Evolutionary conservation across 2,113 vertebrate species (phyloP).

Genomic region (Hepsetus odoe): DNA sequence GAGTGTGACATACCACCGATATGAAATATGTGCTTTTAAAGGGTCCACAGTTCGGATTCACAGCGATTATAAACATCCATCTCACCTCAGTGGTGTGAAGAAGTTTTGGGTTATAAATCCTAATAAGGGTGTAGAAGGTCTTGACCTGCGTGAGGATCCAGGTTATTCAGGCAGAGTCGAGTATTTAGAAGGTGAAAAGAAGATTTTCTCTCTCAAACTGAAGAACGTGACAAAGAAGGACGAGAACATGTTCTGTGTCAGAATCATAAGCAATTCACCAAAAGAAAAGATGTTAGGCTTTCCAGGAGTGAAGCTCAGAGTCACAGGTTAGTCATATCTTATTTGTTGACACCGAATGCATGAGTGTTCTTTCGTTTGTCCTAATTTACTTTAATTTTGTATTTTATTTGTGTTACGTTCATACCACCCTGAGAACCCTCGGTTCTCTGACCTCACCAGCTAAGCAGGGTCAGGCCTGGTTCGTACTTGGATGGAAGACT

Average conservation of each 20-base stretch:
- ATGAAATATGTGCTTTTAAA: slow-evolving; percentile 25
- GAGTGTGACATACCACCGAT: slow-evolving; percentile 1
- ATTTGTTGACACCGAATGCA: no score
- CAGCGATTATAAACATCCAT: not conserved
- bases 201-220: slow-evolving; percentile 25
- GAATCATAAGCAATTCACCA: not conserved
- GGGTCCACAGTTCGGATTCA: slow-evolving; percentile 27
- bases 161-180: slow-evolving; percentile 5
- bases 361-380: no score
- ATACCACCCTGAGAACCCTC: no score
- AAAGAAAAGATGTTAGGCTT: not conserved
- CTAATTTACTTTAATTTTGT: no score
- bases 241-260: not conserved
- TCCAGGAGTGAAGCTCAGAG: not conserved
- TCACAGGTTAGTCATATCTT: slow-evolving; percentile 12
- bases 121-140: no score
- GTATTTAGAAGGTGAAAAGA: not conserved
- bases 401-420: no score
- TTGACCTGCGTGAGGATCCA: not conserved
- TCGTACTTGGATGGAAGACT: no score
- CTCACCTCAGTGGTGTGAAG: rapidly evolving
- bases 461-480: no score
- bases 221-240: slow-evolving; percentile 4
- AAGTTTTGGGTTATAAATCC: not conserved
- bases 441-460: no score